Base-by-base conservation (phyloP, 1,140 invertebrate genomes). In the Charaxes varanes region DNA sequence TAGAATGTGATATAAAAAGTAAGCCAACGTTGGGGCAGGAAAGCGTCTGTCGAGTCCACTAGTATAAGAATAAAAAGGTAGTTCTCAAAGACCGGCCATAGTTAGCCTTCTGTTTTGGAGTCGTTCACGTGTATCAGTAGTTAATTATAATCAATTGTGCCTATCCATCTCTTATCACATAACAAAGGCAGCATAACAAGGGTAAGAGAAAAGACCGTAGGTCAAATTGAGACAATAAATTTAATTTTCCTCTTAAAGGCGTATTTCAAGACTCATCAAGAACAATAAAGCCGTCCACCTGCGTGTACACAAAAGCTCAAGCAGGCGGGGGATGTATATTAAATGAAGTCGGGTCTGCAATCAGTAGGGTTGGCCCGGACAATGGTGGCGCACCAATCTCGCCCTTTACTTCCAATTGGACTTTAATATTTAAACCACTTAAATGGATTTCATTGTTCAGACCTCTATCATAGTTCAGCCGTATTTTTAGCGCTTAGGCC, bases 401-500 rank as follows among this genome's bases (percentile, higher is more conserved):
- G 67, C 76, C 78, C 78, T 80, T 76, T 72, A 67, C 69, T 69
- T 74, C 49, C 53, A 67, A 79, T 79, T 79, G 73, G 65, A 74
- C 61, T 74, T 82, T 62, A 82, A 82, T 82, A 82, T 82, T 82
- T 78, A 82, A 74, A 70, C 58, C 62, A 66, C 67, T 73, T 82
- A 78, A 82, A 78, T 74, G 78, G 76, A 71, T 78, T 82, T 72
- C 78, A 78, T 80, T 78, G 69, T 63, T 47, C 32, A 47, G 41
- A 47, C 37, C 54, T 66, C 62, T 59, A 62, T 60, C 38, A 46
- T 58, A 47, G 52, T 47, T 46, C 28, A 53, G 53, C 48, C 41
- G 55, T 63, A 66, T 64, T 66, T 65, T 59, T 47, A 62, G 49
- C 12, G n/a, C n/a, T n/a, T n/a, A 34, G 32, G 33, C 17, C 35